Conservation (phyloP, 2,797 vertebrate genomes). For the Chiroxiphia lanceolata region DNA sequence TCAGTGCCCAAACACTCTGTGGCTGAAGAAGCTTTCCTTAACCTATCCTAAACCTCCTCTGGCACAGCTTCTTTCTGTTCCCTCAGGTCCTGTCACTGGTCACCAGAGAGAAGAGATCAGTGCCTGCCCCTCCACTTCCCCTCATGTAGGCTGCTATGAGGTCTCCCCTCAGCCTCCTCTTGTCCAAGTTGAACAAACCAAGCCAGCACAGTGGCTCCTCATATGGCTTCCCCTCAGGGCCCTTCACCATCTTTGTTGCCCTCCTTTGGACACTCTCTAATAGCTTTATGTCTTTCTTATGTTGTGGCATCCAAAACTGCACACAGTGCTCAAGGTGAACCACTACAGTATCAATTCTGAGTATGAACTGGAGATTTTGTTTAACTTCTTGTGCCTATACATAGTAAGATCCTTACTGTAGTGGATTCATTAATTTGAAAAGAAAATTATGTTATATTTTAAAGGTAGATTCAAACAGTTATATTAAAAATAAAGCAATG, state of each 20-base stretch:
- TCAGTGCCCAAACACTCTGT: background rate
- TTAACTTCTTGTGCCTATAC: background rate
- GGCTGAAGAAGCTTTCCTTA: background rate
- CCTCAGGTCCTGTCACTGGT: background rate
- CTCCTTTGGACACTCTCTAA: background rate
- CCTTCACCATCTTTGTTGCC: background rate
- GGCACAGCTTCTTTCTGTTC: background rate
- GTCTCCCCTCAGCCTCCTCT: background rate
- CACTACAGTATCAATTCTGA: background rate
- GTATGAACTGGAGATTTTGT: background rate
- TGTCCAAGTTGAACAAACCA: background rate
- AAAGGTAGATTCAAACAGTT: background rate
- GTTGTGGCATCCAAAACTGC: background rate
- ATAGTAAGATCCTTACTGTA: background rate
- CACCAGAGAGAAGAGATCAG: background rate
- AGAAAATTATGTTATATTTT: background rate
- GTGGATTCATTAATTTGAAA: background rate
- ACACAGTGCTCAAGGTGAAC: background rate
- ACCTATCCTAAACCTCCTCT: background rate
- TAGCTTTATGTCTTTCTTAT: background rate
- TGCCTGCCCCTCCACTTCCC: background rate
- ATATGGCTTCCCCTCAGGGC: background rate
- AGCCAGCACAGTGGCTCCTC: background rate
- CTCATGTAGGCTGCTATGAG: background rate
- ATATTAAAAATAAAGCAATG: background rate